These are phyloP conservation scores for Phalanger gymnotis DNA, from an alignment of 2,797 vertebrate species.

Conservation along the genomic window DNA sequence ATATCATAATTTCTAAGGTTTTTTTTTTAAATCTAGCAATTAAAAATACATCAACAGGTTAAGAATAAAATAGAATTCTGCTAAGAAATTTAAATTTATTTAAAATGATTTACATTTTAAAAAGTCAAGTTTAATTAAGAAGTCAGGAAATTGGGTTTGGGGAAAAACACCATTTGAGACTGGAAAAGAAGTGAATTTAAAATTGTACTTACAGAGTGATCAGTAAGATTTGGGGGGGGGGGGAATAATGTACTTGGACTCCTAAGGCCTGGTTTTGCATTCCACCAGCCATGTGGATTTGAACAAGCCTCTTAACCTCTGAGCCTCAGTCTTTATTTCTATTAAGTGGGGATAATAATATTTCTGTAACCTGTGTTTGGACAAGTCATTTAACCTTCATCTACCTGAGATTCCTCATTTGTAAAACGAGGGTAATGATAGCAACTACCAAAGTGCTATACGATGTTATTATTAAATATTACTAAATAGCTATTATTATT, in stretches of 20 bases:
- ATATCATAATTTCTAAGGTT: not conserved
- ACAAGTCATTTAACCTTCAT: not conserved
- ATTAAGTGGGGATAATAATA: not conserved
- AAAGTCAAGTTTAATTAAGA: not conserved
- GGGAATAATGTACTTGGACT: not conserved
- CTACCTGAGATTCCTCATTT: not conserved
- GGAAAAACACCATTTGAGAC: not conserved
- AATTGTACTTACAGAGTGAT: not conserved
- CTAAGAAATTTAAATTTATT: not conserved
- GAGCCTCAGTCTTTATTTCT: not conserved
- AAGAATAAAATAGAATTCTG: not conserved
- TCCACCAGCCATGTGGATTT: not conserved
- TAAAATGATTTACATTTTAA: not conserved
- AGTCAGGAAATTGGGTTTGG: not conserved
- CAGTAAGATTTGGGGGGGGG: not conserved
- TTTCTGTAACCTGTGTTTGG: not conserved
- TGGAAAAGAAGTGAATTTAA: not conserved
- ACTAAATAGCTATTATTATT: not conserved
- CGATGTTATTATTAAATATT: not conserved
- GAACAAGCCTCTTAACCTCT: not conserved
- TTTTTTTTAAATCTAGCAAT: not conserved
- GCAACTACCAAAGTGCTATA: not conserved
- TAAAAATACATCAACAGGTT: not conserved
- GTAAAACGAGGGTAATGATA: not conserved
- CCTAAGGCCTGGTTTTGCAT: not conserved